These are phyloP conservation scores for Montifringilla adamsi DNA, from an alignment of 2,113 vertebrate species.

Conservation along the genomic window DNA sequence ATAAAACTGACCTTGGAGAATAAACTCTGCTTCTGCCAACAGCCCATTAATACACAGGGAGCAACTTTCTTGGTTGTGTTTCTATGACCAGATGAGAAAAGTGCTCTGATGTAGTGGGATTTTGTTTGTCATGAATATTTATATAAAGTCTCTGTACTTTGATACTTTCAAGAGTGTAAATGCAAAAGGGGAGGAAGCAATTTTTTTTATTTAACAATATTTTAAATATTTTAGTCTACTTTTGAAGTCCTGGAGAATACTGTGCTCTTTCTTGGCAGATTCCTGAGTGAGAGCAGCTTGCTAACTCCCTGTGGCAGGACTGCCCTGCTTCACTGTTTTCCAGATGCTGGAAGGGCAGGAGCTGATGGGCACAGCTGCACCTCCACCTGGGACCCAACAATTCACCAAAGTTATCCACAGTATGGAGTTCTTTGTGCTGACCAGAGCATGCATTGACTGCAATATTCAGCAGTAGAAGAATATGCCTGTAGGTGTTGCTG, in stretches of 20 bases:
- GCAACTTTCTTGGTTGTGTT: neutral
- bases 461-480: neutral
- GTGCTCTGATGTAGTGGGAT: neutral
- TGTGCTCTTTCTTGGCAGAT: neutral
- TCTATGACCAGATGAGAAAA: neutral
- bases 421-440: accelerated
- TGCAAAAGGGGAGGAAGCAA: neutral
- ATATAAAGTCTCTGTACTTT: neutral
- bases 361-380: neutral
- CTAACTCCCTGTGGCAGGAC: neutral
- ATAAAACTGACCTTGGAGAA: neutral
- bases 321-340: neutral
- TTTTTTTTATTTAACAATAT: too few relatives aligned
- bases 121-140: neutral
- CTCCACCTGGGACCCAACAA: neutral
- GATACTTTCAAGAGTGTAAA: neutral
- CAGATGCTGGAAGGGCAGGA: neutral
- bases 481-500: neutral
- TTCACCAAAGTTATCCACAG: neutral
- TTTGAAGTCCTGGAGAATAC: neutral
- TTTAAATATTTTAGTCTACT: neutral
- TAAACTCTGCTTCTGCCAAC: neutral
- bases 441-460: neutral
- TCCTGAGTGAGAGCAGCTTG: neutral
- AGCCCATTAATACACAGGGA: neutral